Evolutionary conservation across 1,140 invertebrate species (phyloP), one percentile per base, ranked within the genome.

Genomic region (Physella acuta): DNA sequence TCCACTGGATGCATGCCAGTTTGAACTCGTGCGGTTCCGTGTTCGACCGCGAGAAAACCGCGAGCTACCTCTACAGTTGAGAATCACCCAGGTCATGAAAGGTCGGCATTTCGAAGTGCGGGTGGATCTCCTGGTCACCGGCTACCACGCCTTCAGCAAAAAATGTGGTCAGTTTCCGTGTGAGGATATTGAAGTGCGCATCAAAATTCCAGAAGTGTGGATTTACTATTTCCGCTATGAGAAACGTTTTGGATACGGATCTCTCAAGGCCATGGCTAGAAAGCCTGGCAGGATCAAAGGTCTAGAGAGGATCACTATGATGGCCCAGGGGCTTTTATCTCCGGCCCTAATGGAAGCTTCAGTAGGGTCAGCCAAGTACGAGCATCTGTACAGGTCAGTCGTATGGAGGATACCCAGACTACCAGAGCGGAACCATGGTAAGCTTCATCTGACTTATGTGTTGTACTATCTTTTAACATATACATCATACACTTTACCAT

Each of bases 191-290:
- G 92, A 93, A 80, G 92, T 99, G 49, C 89, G 94, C 65, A 97
- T 99, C 84, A 96, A 97, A 4, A 95, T 99, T 73, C 98, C 98
- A 31, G 97, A 99, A 86, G 94, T 93, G 79, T 99, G 98, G 98
- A 86, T 99, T 77, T 99, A 99, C 85, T 88, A 98, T 78, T 99
- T 99, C 86, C 89, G 98, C 71, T 95, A 98, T 26, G 97, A 99
- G 84, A 97, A 98, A 80, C 93, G 98, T 84, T 99, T 98, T 87
- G 89, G 96, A 79, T 98, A 98, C 84, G 98, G 98, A n/a, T 98
- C 96, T 3, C 93, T 99, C 0, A 98, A 99, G 86, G 96, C 96
- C 0, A 93, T 95, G 26, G 94, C 95, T 77, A 88, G 95, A 84
- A 90, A 91, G 78, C 85, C 88, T 4, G 89, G 89, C 55, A 89